These are phyloP conservation scores for Himalopsyche phryganea DNA, from an alignment of 1,140 invertebrate genomes.

Conservation along the genomic window DNA sequence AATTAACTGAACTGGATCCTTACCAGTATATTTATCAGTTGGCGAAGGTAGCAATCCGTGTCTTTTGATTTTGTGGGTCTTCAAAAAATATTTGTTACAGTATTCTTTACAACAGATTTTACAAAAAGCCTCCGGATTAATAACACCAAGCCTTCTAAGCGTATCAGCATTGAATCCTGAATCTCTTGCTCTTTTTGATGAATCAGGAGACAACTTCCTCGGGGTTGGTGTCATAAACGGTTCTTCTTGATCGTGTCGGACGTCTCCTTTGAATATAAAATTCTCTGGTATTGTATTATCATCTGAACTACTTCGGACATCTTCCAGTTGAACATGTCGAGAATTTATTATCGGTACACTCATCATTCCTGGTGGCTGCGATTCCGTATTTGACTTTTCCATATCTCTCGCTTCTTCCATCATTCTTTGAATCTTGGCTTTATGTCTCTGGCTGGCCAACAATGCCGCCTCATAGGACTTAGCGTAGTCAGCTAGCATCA, in stretches of 20 bases:
- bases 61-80: slow-evolving; percentile 85
- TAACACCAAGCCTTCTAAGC: slow-evolving; percentile 70
- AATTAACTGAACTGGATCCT: slow-evolving; percentile 41
- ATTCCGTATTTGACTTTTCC: slow-evolving; percentile 25
- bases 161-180: slow-evolving; percentile 65
- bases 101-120: slow-evolving; percentile 94
- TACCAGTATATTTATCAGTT: slow-evolving; percentile 48
- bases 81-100: slow-evolving; percentile 91
- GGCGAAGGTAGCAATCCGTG: slow-evolving; percentile 67
- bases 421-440: slow-evolving; percentile 57
- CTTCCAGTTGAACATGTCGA: slow-evolving; percentile 33
- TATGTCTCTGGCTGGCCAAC: slow-evolving; percentile 61
- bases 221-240: slow-evolving; percentile 53
- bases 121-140: slow-evolving; percentile 87
- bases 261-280: slow-evolving; percentile 37
- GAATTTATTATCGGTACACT: slow-evolving; percentile 11
- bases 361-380: slow-evolving; percentile 8
- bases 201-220: slow-evolving; percentile 57
- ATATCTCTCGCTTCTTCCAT: slow-evolving; percentile 35
- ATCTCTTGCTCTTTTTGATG: slow-evolving; percentile 60
- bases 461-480: slow-evolving; percentile 59
- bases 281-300: slow-evolving; percentile 40
- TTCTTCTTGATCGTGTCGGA: slow-evolving; percentile 55
- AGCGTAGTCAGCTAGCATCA: slow-evolving; percentile 32
- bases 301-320: slow-evolving; percentile 37